A percentile compares a stretch with the other conserved stretches of the same genome.
These are phyloP conservation scores for Lepidocyrtoides sp. DNA, from an alignment of 2,888 invertebrate genomes.

Conservation along the genomic window DNA sequence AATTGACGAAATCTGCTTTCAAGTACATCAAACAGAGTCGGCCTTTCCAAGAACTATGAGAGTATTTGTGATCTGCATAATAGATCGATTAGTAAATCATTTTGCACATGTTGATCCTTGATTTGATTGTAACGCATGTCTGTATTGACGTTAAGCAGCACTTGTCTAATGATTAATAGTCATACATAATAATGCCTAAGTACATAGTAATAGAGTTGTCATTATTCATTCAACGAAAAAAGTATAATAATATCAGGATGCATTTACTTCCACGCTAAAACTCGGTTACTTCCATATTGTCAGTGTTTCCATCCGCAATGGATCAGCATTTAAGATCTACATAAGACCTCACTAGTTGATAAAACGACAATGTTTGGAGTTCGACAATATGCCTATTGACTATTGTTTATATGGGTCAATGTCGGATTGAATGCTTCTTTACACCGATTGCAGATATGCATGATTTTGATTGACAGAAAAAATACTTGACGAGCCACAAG, in stretches of 20 bases:
- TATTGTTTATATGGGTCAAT: conserved; percentile 44
- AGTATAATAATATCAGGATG: conserved; percentile 33
- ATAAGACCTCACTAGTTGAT: background rate
- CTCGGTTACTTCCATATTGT: conserved; percentile 53
- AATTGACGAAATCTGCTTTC: conserved; percentile 7
- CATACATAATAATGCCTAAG: no score
- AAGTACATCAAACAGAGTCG: conserved; percentile 62
- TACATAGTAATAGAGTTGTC: background rate
- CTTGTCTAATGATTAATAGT: no score
- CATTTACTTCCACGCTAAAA: conserved; percentile 56
- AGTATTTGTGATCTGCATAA: conserved; percentile 31
- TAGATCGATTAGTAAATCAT: conserved; percentile 40
- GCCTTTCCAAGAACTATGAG: conserved; percentile 46
- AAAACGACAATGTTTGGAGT: background rate
- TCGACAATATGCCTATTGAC: background rate
- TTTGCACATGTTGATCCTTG: conserved; percentile 60
- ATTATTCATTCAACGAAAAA: background rate
- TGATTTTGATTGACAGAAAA: conserved; percentile 1
- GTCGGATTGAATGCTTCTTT: conserved; percentile 17
- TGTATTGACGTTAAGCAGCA: background rate
- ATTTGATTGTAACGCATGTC: conserved; percentile 15
- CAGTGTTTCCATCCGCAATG: conserved; percentile 63
- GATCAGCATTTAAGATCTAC: background rate
- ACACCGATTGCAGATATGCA: background rate
- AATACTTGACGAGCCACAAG: background rate